Percentiles rank a stretch among this genome's conserved stretches.
phyloP scores from a whole-genome alignment of 30 jellyfish, hydroid and myxozoan genomes.

The Clytia hemisphaerica region DNA sequence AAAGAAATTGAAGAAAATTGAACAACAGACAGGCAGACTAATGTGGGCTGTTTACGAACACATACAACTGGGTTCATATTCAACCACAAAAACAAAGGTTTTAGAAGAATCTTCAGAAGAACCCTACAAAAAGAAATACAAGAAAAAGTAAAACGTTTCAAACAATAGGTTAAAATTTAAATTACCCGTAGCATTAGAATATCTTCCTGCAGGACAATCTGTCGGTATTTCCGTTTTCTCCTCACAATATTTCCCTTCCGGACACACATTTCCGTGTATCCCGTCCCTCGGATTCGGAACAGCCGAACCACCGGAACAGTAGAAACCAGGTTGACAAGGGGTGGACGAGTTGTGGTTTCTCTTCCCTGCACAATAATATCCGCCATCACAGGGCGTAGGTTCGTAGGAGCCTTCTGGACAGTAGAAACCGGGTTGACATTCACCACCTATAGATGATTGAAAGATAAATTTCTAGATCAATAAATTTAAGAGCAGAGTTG shows the following conservation, averaged over 20 bases:
- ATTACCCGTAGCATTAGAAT: conserved; percentile 79
- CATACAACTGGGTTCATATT: too few relatives aligned
- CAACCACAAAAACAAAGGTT: too few relatives aligned
- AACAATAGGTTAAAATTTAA: too few relatives aligned
- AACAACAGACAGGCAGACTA: neutral
- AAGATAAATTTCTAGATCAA: too few relatives aligned
- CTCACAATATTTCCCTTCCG: conserved; percentile 81
- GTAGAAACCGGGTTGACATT: conserved; percentile 85
- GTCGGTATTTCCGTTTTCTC: conserved; percentile 54
- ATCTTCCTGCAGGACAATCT: conserved; percentile 78
- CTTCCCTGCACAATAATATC: conserved; percentile 64
- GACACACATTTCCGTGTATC: conserved; percentile 68
- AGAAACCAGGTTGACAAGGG: conserved; percentile 66
- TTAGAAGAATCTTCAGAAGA: too few relatives aligned
- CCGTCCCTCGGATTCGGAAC: too few relatives aligned
- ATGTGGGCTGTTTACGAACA: too few relatives aligned
- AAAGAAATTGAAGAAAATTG: neutral
- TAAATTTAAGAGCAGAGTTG: too few relatives aligned
- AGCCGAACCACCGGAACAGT: conserved; percentile 73
- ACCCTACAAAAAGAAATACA: too few relatives aligned
- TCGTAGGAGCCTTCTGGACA: conserved; percentile 76
- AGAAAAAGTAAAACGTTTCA: too few relatives aligned
- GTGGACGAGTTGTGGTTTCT: conserved; percentile 68
- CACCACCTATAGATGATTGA: conserved; percentile 96
- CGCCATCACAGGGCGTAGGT: conserved; percentile 70